phyloP scores from a whole-genome alignment of 1,140 invertebrate species.

The Meloidogyne exigua region DNA sequence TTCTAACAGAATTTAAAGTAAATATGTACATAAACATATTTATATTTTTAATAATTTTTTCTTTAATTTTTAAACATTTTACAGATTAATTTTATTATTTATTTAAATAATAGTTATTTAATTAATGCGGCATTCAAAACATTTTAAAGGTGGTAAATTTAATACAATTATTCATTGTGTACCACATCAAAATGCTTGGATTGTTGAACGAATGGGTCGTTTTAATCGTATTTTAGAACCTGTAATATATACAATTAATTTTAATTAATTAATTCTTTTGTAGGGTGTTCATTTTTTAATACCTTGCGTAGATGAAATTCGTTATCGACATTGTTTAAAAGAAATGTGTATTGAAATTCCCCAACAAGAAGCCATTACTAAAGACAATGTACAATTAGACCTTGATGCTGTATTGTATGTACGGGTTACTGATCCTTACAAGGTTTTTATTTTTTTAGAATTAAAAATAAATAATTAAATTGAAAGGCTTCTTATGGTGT shows the following conservation, averaged over 20 bases:
- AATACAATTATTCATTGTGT: slow-evolving; percentile 75
- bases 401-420: slow-evolving; percentile 79
- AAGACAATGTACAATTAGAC: slow-evolving; percentile 70
- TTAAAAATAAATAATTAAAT: not conserved
- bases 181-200: slow-evolving; percentile 98
- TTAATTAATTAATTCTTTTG: slow-evolving; percentile 7
- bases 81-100: not conserved
- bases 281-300: slow-evolving; percentile 85
- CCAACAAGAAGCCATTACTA: slow-evolving; percentile 93
- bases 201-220: slow-evolving; percentile 85
- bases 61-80: too few species aligned
- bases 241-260: slow-evolving; percentile 20
- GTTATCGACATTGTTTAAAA: slow-evolving; percentile 96
- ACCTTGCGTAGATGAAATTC: slow-evolving; percentile 87
- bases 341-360: slow-evolving; percentile 99
- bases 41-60: too few species aligned
- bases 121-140: not conserved
- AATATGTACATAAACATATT: too few species aligned
- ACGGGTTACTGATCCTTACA: slow-evolving; percentile 86
- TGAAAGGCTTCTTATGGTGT: slow-evolving; percentile 87
- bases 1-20: too few species aligned
- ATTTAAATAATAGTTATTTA: not conserved
- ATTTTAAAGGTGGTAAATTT: slow-evolving; percentile 24
- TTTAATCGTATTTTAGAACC: slow-evolving; percentile 50
- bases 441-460: slow-evolving; percentile 64